Base-by-base conservation (phyloP, 92 coral and sea anemone species). In the Porites evermanni region DNA sequence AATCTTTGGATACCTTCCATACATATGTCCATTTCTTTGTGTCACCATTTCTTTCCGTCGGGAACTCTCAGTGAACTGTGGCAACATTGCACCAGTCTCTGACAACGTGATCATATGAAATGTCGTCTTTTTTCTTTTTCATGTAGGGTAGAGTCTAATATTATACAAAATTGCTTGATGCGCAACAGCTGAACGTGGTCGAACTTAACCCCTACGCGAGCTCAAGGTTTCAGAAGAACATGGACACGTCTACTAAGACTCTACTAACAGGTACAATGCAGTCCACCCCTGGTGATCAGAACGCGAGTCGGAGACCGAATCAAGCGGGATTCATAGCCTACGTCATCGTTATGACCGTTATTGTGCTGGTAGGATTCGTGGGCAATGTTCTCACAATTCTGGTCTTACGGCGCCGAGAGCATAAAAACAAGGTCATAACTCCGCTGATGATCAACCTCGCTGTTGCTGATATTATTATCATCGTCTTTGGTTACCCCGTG, bases 381-480 rank as follows among this genome's bases (percentile, higher is more conserved):
- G 95, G 95, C 19, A 92, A 92, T 72, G 52, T 74, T 17, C 59
- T 92, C 53, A 89, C 92, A 0, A 74, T 92, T 53, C 24, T 76
- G 0, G 90, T 89, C 56, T 85, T 92, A 2, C 85, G 85, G 2
- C 83, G 87, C 38, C 69, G 53, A 65, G 88, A 89, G n/a, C 95
- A 89, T 52, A 89, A 82, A 59, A 90, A 53, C 32, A 89, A 87
- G 74, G 77, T 74, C 77, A 92, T 92, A 47, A 89, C 92, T 12
- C 95, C 95, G 12, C 87, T 85, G 52, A 87, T 92, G 71, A 76
- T 83, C 12, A 92, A 92, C 77, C 87, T 89, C 8, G 93, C 95
- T 2, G 20, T 79, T 10, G 91, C 86, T 0, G 87, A 89, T 63
- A 66, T 89, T 8, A 52, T 85, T 3, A 92, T 89, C 24, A 83